phyloP scores from a whole-genome alignment of 2,113 vertebrate species.

The Tamias sibiricus region DNA sequence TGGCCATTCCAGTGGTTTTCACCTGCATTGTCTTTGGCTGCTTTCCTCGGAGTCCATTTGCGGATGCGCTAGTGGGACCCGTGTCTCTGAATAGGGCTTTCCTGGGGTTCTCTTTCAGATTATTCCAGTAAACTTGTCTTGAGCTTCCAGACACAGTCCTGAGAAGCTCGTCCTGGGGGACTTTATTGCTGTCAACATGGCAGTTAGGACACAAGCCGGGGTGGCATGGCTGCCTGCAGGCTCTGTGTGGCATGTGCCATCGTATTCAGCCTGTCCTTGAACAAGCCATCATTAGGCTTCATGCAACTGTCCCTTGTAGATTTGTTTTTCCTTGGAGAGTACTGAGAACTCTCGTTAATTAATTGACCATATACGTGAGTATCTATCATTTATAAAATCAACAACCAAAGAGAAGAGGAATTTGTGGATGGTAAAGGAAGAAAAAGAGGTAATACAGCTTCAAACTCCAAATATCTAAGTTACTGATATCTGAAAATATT shows the following conservation, averaged over 20 bases:
- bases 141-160: conserved; percentile 25
- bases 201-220: too few relatives aligned
- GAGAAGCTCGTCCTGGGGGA: too few relatives aligned
- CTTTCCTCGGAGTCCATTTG: conserved; percentile 67
- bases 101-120: conserved; percentile 56
- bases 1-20: conserved; percentile 48
- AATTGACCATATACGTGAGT: not conserved
- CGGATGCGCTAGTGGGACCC: conserved; percentile 45
- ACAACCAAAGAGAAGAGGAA: not conserved
- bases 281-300: not conserved
- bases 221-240: too few relatives aligned
- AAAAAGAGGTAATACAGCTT: not conserved
- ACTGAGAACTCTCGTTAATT: not conserved
- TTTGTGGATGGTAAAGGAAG: not conserved
- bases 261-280: not conserved
- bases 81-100: conserved; percentile 57
- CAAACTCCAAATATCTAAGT: not conserved
- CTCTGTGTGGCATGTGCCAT: not conserved
- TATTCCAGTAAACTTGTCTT: too few relatives aligned
- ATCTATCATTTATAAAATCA: conserved; percentile 10
- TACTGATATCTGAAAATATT: not conserved
- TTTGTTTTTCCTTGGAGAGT: conserved; percentile 45
- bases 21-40: conserved; percentile 60
- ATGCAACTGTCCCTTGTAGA: not conserved
- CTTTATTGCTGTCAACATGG: too few relatives aligned